Evolutionary conservation across 2,888 invertebrate species (phyloP).

Genomic region (Azorinus chamasolen): DNA sequence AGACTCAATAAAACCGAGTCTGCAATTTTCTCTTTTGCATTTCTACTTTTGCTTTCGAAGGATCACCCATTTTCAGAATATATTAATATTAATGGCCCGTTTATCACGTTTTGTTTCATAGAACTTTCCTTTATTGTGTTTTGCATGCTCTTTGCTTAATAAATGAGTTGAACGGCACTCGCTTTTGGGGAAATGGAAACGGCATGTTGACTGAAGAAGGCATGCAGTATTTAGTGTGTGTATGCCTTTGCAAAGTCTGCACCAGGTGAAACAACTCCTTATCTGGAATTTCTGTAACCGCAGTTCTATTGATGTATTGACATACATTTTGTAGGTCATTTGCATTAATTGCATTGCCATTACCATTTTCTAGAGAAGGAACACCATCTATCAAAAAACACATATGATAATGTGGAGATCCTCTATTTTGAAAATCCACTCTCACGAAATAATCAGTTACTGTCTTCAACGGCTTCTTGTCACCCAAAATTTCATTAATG

Average conservation of each 20-base stretch:
- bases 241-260: conserved; percentile 29
- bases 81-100: no score
- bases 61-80: no score
- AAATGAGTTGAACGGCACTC: conserved; percentile 28
- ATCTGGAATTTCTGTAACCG: conserved; percentile 18
- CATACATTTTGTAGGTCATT: no score
- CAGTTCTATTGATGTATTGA: conserved; percentile 29
- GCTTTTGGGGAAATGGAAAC: conserved; percentile 49
- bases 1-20: no score
- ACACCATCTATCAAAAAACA: conserved; percentile 45
- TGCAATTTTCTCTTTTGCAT: no score
- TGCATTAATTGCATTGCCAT: no score
- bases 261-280: conserved; percentile 8
- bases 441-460: conserved; percentile 38
- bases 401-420: conserved; percentile 42
- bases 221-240: conserved; percentile 47
- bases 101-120: conserved; percentile 45
- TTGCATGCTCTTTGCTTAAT: conserved; percentile 8
- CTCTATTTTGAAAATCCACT: conserved; percentile 44
- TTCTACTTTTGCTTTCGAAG: no score
- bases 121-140: conserved; percentile 2
- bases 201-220: conserved; percentile 19
- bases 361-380: not conserved
- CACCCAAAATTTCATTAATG: conserved; percentile 33
- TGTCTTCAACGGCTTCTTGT: conserved; percentile 26